These are phyloP conservation scores for Coilia nasus DNA, from an alignment of 2,797 vertebrate genomes.

Conservation along the genomic window DNA sequence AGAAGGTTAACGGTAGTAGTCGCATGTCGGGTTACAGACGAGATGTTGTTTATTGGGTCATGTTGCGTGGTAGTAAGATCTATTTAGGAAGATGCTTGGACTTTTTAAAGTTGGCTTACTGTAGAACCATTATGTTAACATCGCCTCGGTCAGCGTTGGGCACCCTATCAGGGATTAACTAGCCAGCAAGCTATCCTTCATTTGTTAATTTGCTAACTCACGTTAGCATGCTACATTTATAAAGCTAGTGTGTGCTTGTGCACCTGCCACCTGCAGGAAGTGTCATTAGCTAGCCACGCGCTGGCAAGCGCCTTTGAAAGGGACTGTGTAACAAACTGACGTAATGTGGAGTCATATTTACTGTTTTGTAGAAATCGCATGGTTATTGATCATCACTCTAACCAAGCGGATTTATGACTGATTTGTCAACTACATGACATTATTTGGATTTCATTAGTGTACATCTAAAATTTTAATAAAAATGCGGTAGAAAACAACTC, in stretches of 20 bases:
- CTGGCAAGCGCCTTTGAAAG: neutral
- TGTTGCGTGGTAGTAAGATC: neutral
- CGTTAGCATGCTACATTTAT: neutral
- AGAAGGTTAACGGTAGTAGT: neutral
- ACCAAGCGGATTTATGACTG: neutral
- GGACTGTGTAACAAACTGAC: neutral
- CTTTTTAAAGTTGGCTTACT: neutral
- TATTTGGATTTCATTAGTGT: too few relatives aligned
- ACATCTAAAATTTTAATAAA: too few relatives aligned
- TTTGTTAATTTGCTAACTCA: neutral
- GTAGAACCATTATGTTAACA: neutral
- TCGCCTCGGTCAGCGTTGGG: neutral
- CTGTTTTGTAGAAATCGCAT: neutral
- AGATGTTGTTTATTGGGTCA: neutral
- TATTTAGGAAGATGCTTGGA: neutral
- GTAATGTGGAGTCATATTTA: neutral
- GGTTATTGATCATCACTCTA: neutral
- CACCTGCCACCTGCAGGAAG: constrained; percentile 21
- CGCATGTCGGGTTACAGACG: neutral
- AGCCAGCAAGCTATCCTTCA: neutral
- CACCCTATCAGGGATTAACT: neutral
- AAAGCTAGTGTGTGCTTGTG: constrained; percentile 1
- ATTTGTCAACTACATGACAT: too few relatives aligned
- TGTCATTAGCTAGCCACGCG: constrained; percentile 1
- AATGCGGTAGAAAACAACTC: too few relatives aligned